These are phyloP conservation scores for Eulemur rubriventer DNA, from an alignment of 2,797 vertebrate genomes.

Conservation along the genomic window DNA sequence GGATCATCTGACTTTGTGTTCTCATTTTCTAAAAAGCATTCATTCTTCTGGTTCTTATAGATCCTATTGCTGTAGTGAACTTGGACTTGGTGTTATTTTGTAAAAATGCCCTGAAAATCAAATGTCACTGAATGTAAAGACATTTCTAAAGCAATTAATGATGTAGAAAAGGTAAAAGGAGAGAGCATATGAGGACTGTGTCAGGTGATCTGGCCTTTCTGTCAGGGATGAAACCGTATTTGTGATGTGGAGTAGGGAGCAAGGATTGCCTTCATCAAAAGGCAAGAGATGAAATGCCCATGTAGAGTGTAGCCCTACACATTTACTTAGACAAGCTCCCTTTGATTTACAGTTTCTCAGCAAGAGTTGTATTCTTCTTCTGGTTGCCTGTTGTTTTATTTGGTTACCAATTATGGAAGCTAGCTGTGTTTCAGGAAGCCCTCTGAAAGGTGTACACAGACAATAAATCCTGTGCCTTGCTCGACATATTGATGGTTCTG, in stretches of 20 bases:
- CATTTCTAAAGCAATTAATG: conserved; percentile 30
- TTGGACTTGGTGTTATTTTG: not conserved
- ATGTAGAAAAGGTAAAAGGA: conserved; percentile 1
- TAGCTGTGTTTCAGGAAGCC: conserved; percentile 44
- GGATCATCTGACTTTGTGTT: conserved; percentile 25
- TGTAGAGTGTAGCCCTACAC: not conserved
- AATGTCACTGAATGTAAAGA: not conserved
- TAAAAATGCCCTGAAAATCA: conserved; percentile 32
- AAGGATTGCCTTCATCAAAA: not conserved
- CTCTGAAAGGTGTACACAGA: not conserved
- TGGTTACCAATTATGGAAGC: conserved; percentile 50
- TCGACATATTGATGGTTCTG: conserved; percentile 41
- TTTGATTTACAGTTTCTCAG: conserved; percentile 41
- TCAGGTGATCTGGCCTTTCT: not conserved
- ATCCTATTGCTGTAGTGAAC: not conserved
- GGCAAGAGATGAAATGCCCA: not conserved
- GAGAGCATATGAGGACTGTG: not conserved
- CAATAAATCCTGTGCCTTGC: conserved; percentile 42
- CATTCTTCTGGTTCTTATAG: not conserved
- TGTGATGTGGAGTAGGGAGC: not conserved
- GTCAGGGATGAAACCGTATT: conserved; percentile 1
- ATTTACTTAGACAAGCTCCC: not conserved
- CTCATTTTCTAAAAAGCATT: conserved; percentile 36
- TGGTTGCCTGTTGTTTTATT: conserved; percentile 33
- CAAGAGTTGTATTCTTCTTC: not conserved